phyloP scores from a whole-genome alignment of 1,140 invertebrate genomes.

The Drosophila littoralis region DNA sequence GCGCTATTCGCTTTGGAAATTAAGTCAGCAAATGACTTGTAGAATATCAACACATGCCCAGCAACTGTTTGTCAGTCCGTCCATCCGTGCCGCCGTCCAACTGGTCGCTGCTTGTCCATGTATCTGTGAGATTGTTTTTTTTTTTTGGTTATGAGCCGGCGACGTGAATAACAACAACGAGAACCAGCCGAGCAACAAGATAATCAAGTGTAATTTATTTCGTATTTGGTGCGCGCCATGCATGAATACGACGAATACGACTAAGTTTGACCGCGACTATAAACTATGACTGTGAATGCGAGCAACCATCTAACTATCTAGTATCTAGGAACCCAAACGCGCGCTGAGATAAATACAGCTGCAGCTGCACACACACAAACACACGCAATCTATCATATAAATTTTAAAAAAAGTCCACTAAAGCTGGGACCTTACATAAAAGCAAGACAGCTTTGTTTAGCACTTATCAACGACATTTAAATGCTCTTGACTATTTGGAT shows the following conservation, averaged over 20 bases:
- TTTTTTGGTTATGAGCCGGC: conserved; percentile 62
- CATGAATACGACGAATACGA: conserved; percentile 58
- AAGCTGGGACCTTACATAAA: neutral
- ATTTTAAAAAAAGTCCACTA: neutral
- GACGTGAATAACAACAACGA: conserved; percentile 49
- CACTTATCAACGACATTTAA: neutral
- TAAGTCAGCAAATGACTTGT: conserved; percentile 84
- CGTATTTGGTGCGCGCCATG: conserved; percentile 79
- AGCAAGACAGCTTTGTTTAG: neutral
- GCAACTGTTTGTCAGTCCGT: conserved; percentile 9
- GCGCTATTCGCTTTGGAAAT: conserved; percentile 74
- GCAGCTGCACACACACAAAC: conserved; percentile 9
- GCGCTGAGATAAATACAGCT: conserved; percentile 29
- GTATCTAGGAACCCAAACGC: conserved; percentile 42
- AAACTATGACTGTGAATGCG: conserved; percentile 46
- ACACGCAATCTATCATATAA: neutral
- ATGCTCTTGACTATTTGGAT: neutral
- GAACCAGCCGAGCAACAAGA: conserved; percentile 71
- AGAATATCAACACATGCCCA: conserved; percentile 70
- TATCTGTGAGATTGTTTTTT: conserved; percentile 68
- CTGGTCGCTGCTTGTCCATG: conserved; percentile 1
- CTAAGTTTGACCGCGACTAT: conserved; percentile 35
- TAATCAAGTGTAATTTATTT: conserved; percentile 84
- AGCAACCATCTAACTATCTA: conserved; percentile 34
- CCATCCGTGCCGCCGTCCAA: neutral